A percentile compares a stretch with the other conserved stretches of the same genome.
Conservation (phyloP, 2,888 invertebrate species). For the Parnassius orleans region DNA sequence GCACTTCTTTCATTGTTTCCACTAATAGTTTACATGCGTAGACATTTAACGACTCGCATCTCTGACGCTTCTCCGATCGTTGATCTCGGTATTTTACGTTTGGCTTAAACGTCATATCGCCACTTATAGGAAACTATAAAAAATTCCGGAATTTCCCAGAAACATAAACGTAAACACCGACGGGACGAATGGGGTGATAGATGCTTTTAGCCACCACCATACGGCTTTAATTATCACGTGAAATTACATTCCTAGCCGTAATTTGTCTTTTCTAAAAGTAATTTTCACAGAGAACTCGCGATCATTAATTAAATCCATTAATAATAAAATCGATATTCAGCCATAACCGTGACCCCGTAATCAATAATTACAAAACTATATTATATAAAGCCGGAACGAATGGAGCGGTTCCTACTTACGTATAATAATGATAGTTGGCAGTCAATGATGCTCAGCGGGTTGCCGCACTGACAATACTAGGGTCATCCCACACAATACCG, state of each 20-base stretch:
- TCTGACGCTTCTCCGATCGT: too few relatives aligned
- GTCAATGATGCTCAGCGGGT: constrained; percentile 61
- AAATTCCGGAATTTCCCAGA: too few relatives aligned
- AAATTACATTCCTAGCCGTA: constrained; percentile 8
- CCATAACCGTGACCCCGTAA: constrained; percentile 72
- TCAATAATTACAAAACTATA: constrained; percentile 75
- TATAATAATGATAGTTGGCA: constrained; percentile 40
- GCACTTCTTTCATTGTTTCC: too few relatives aligned
- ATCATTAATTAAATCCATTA: constrained; percentile 62
- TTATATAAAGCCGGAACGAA: constrained; percentile 71
- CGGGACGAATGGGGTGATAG: too few relatives aligned
- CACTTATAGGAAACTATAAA: too few relatives aligned
- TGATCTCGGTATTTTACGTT: too few relatives aligned
- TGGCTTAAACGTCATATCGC: too few relatives aligned
- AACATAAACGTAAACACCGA: too few relatives aligned
- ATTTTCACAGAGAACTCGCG: constrained; percentile 43
- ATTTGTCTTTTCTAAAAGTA: constrained; percentile 42
- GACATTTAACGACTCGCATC: too few relatives aligned
- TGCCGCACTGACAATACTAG: constrained; percentile 55
- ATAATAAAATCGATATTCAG: constrained; percentile 56
- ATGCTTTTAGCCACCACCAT: too few relatives aligned
- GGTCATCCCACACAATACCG: constrained; percentile 73
- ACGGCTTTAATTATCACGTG: background rate
- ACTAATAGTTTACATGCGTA: too few relatives aligned
- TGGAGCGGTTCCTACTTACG: constrained; percentile 54